These are phyloP conservation scores for Campoletis raptor DNA, from an alignment of 2,888 invertebrate species.

Conservation along the genomic window DNA sequence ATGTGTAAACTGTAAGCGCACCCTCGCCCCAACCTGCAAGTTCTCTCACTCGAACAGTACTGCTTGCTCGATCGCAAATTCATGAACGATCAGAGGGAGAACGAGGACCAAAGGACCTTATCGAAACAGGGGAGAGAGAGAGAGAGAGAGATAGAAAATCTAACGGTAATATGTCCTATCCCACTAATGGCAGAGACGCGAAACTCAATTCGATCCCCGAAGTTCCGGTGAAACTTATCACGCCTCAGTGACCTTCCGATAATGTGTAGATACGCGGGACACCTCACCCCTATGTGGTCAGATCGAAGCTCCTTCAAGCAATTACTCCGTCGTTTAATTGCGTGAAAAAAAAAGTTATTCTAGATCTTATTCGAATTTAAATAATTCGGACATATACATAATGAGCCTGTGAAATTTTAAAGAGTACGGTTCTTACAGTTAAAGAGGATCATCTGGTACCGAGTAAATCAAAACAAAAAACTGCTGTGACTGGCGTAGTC, in stretches of 20 bases:
- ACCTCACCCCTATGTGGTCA: not conserved
- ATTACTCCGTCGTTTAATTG: not conserved
- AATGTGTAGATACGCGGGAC: not conserved
- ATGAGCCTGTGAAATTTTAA: not conserved
- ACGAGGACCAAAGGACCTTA: conserved; percentile 22
- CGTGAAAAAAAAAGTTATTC: not conserved
- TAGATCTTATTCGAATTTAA: not conserved
- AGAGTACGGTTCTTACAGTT: not conserved
- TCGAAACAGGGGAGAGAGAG: not conserved
- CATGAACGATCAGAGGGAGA: conserved; percentile 46
- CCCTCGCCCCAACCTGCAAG: conserved; percentile 67
- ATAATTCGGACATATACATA: not conserved
- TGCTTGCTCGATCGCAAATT: conserved; percentile 62
- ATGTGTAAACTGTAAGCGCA: conserved; percentile 77
- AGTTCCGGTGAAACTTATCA: not conserved
- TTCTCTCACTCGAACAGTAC: conserved; percentile 38
- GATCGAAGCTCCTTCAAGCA: not conserved
- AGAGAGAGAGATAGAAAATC: conserved; percentile 25
- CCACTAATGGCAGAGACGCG: conserved; percentile 25
- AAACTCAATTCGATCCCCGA: conserved; percentile 8
- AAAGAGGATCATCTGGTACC: too few relatives aligned
- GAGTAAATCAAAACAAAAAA: too few relatives aligned
- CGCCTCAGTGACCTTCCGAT: conserved; percentile 19
- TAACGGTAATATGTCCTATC: conserved; percentile 14
- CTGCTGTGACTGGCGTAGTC: too few relatives aligned